A percentile compares a stretch with the other conserved stretches of the same genome.
These are phyloP conservation scores for Brachionus calyciflorus DNA, from an alignment of 1,140 invertebrate genomes.

Conservation along the genomic window DNA sequence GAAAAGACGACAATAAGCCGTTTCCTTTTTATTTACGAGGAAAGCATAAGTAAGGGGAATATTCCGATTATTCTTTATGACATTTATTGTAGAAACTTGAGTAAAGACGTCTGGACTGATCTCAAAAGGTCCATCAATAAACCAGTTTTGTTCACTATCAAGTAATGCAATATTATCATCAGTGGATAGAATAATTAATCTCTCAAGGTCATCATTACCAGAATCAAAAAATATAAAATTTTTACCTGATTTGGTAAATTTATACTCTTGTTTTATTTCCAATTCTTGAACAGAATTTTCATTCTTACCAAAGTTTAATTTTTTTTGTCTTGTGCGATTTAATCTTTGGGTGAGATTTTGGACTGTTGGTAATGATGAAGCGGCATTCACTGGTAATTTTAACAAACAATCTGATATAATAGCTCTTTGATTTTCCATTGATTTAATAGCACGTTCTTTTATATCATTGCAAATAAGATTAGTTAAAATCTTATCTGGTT, in stretches of 20 bases:
- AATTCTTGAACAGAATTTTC: slow-evolving; percentile 5
- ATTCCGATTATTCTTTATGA: slow-evolving; percentile 12
- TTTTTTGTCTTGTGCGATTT: slow-evolving; percentile 1
- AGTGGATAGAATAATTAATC: slow-evolving; percentile 16
- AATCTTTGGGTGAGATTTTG: slow-evolving; percentile 5
- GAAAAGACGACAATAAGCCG: neutral
- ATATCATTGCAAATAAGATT: slow-evolving; percentile 7
- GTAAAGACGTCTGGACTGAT: slow-evolving; percentile 10
- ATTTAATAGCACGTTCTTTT: slow-evolving; percentile 4
- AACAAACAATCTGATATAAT: neutral
- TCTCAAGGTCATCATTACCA: slow-evolving; percentile 10
- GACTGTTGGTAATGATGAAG: too few species aligned
- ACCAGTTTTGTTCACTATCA: neutral
- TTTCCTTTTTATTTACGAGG: slow-evolving; percentile 13
- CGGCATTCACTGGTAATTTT: neutral
- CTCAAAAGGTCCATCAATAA: slow-evolving; percentile 19
- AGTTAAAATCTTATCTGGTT: slow-evolving; percentile 2
- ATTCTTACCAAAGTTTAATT: neutral
- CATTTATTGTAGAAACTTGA: slow-evolving; percentile 8
- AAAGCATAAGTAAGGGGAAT: neutral
- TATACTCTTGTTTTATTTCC: neutral
- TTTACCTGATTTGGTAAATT: slow-evolving; percentile 11
- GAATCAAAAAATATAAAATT: slow-evolving; percentile 21
- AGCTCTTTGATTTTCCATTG: slow-evolving; percentile 6
- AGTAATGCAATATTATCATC: slow-evolving; percentile 13